These are phyloP conservation scores for Premnoplex brunnescens DNA, from an alignment of 2,797 vertebrate genomes.

Conservation along the genomic window DNA sequence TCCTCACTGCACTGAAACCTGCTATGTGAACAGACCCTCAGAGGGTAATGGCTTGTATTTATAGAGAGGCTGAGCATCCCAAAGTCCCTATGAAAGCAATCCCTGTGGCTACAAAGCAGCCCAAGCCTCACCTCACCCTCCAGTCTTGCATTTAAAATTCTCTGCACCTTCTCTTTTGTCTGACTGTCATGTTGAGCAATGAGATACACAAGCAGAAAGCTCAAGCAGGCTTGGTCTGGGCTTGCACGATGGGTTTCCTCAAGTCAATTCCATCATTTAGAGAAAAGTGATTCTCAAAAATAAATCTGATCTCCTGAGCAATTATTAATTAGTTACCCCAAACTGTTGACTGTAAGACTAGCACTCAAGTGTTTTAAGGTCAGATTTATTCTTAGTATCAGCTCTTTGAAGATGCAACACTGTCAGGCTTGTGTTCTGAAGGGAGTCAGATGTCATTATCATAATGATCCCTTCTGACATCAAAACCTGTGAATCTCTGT, in stretches of 20 bases:
- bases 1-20: background rate
- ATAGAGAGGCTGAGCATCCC: background rate
- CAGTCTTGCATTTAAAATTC: background rate
- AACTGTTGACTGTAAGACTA: background rate
- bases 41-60: background rate
- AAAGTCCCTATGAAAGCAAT: background rate
- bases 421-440: background rate
- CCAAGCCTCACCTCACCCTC: background rate
- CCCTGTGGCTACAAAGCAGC: background rate
- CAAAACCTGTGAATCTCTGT: background rate
- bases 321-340: background rate
- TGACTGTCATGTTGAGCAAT: background rate
- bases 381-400: background rate
- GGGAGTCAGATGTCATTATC: background rate
- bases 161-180: background rate
- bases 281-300: background rate
- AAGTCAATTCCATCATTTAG: background rate
- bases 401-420: background rate
- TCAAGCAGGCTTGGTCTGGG: background rate
- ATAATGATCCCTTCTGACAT: background rate
- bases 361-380: background rate
- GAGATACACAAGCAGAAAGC: background rate
- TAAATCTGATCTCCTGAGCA: background rate
- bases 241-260: background rate
- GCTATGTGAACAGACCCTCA: background rate